A percentile compares a stretch with the other conserved stretches of the same genome.
phyloP scores from a whole-genome alignment of 1,140 invertebrate species.

The Trachelipus rathkii region DNA sequence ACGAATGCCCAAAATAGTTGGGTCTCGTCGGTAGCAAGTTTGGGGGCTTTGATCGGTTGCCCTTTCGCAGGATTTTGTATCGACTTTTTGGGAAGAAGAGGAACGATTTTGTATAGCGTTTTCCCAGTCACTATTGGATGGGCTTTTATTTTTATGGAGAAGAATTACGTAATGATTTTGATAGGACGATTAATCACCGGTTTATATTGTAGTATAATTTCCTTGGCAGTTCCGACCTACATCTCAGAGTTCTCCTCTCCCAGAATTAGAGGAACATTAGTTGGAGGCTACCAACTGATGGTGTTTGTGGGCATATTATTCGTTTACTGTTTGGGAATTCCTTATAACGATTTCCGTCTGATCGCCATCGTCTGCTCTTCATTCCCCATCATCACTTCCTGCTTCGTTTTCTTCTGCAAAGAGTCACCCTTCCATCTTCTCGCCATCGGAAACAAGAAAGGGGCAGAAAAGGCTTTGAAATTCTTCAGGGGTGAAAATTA shows the following conservation, averaged over 20 bases:
- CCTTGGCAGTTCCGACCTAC: slow-evolving; percentile 31
- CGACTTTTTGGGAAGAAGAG: slow-evolving; percentile 62
- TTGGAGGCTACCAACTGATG: slow-evolving; percentile 49
- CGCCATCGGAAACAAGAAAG: slow-evolving; percentile 34
- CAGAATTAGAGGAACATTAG: slow-evolving; percentile 31
- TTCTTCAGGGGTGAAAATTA: slow-evolving; percentile 43
- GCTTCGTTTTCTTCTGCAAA: slow-evolving; percentile 50
- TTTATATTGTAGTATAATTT: slow-evolving; percentile 50
- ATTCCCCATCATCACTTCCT: slow-evolving; percentile 47
- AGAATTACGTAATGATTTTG: slow-evolving; percentile 33
- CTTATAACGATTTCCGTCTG: slow-evolving; percentile 40
- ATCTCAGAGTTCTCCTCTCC: slow-evolving; percentile 34
- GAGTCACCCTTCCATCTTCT: slow-evolving; percentile 52
- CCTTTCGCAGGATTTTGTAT: slow-evolving; percentile 62
- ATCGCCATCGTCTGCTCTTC: slow-evolving; percentile 48
- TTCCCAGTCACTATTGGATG: slow-evolving; percentile 71
- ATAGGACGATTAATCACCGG: slow-evolving; percentile 31
- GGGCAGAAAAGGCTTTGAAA: slow-evolving; percentile 3
- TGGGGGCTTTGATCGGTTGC: slow-evolving; percentile 19
- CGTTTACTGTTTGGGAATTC: slow-evolving; percentile 43
- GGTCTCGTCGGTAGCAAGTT: slow-evolving; percentile 16
- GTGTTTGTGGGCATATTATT: slow-evolving; percentile 52
- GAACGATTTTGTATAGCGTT: slow-evolving; percentile 64
- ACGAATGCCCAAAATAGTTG: slow-evolving; percentile 18
- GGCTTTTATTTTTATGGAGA: slow-evolving; percentile 58